phyloP scores from a whole-genome alignment of 2,113 vertebrate genomes.

The Microtus pennsylvanicus region DNA sequence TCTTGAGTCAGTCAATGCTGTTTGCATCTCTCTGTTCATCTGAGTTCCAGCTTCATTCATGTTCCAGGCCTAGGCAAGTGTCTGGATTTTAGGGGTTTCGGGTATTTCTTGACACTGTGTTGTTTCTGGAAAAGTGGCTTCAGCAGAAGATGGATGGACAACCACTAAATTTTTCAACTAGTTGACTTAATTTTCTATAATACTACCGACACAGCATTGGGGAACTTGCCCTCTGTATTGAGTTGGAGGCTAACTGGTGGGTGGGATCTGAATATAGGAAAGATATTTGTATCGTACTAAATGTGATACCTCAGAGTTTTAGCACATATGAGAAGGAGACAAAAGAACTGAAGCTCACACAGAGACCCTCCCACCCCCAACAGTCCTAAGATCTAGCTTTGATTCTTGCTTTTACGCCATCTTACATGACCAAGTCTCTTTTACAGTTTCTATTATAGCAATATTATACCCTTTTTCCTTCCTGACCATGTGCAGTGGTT shows the following conservation, averaged over 20 bases:
- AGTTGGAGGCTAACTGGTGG: not conserved
- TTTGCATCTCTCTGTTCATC: conserved; percentile 5
- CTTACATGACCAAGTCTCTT: not conserved
- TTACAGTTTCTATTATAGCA: conserved; percentile 25
- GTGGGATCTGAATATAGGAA: conserved; percentile 22
- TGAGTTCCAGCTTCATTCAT: not conserved
- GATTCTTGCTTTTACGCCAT: conserved; percentile 29
- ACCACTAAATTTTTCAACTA: not conserved
- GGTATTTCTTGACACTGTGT: not conserved
- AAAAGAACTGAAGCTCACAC: not conserved
- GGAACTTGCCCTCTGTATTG: not conserved
- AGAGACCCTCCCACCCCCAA: not conserved
- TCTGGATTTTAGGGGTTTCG: not conserved
- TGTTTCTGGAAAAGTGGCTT: not conserved
- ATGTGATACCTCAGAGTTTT: conserved; percentile 41
- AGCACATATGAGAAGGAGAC: not conserved
- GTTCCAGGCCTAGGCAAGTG: not conserved
- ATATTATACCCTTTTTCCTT: not conserved
- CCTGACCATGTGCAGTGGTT: not conserved
- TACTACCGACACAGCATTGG: not conserved
- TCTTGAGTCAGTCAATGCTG: not conserved
- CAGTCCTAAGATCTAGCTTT: conserved; percentile 40
- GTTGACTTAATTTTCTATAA: conserved; percentile 1
- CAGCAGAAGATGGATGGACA: not conserved
- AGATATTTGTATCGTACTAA: not conserved